Percentiles rank a stretch among this genome's conserved stretches.
phyloP scores from a whole-genome alignment of 2,797 vertebrate genomes.

The Spatula versicolor region DNA sequence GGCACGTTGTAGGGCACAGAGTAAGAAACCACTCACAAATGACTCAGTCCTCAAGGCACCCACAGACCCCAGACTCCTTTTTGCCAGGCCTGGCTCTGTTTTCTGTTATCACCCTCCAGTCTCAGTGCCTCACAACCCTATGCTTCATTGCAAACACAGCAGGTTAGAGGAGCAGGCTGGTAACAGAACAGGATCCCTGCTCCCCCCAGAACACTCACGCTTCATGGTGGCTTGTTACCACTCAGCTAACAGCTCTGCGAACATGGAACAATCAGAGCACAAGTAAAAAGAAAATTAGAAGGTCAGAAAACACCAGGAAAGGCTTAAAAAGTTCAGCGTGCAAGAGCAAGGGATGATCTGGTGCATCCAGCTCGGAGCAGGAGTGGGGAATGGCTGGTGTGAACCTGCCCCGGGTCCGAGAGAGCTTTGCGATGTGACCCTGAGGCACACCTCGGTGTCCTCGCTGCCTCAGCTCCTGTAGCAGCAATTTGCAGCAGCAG shows the following conservation, averaged over 20 bases:
- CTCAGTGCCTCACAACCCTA: background rate
- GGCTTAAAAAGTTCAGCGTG: background rate
- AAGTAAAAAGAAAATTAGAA: background rate
- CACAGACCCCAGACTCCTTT: background rate
- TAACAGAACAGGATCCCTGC: background rate
- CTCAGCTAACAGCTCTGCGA: background rate
- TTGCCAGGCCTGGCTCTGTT: background rate
- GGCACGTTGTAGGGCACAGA: background rate
- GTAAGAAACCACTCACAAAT: background rate
- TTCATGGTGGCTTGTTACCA: background rate
- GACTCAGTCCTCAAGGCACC: background rate
- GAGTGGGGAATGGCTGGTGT: background rate
- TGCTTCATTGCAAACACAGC: background rate
- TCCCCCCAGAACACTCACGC: background rate
- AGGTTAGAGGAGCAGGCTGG: background rate
- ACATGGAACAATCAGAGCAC: too few species aligned
- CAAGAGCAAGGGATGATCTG: background rate
- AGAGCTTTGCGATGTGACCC: background rate
- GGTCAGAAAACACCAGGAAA: background rate
- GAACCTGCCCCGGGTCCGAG: background rate
- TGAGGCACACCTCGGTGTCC: background rate
- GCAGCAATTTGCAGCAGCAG: background rate
- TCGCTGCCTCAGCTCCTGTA: background rate
- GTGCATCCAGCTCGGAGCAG: background rate
- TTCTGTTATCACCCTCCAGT: background rate